phyloP scores from a whole-genome alignment of 2,888 invertebrate genomes.

The Achlya flavicornis region DNA sequence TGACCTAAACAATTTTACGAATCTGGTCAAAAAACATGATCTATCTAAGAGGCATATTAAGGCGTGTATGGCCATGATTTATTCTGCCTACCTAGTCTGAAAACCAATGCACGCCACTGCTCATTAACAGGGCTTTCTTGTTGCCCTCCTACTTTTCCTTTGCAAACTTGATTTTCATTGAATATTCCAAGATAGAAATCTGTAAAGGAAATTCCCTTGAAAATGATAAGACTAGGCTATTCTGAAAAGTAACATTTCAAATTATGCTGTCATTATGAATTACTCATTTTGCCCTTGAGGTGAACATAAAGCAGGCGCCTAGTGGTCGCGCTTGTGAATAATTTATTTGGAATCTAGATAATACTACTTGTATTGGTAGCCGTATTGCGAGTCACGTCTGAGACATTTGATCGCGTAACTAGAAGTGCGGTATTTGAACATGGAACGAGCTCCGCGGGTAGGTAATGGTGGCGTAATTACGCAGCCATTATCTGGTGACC shows the following conservation, averaged over 20 bases:
- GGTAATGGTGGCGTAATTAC: slow-evolving; percentile 77
- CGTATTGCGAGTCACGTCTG: slow-evolving; percentile 69
- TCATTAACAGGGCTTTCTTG: no score
- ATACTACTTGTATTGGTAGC: slow-evolving; percentile 67
- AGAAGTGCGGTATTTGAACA: slow-evolving; percentile 70
- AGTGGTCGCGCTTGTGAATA: slow-evolving; percentile 67
- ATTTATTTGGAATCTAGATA: slow-evolving; percentile 75
- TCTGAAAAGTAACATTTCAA: not conserved
- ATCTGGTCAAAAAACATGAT: no score
- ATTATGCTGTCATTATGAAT: slow-evolving; percentile 5
- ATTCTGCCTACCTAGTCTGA: no score
- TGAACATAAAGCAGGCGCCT: slow-evolving; percentile 53
- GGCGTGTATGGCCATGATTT: no score
- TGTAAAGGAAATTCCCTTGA: not conserved
- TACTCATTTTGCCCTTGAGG: slow-evolving; percentile 58
- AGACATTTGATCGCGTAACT: slow-evolving; percentile 79
- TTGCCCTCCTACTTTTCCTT: not conserved
- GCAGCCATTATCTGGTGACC: slow-evolving; percentile 79
- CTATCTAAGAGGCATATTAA: no score
- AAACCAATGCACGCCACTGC: no score
- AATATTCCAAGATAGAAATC: no score
- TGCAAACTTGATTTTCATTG: not conserved
- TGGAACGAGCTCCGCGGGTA: slow-evolving; percentile 46
- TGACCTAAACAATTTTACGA: no score
- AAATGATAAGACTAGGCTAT: not conserved